Evolutionary conservation across 2,888 invertebrate species (phyloP), one percentile per base, ranked within the genome.

Genomic region (Philaethria dido): DNA sequence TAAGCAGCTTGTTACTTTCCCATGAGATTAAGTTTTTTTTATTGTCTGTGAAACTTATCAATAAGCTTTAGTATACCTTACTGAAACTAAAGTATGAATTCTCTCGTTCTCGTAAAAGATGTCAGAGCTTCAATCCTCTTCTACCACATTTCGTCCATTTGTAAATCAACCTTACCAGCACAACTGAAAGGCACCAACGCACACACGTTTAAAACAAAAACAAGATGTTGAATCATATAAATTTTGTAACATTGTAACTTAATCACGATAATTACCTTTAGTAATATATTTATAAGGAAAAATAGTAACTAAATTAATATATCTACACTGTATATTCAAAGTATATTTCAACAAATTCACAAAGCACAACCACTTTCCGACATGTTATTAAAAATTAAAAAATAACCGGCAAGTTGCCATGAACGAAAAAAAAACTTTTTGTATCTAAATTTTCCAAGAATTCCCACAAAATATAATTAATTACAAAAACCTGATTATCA

Each of bases 101-200:
- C 74, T 75, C 69, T 70, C 69, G 73, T 74, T 72, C 74, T 75
- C 74, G 75, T 72, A 63, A 69, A 60, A 69, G 75, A 72, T 76
- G 74, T 79, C 73, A 75, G 71, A 77, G 72, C 76, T 84, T 81
- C 77, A 77, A 79, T 80, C 74, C 76, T 81, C 84, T 80, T 80
- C 80, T 88, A 88, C 80, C 85, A 89, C 87, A 88, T 88, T 86
- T 87, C 84, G 79, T 80, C 80, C 78, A 86, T 83, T 84, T 81
- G 85, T 84, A 80, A 80, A 82, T 84, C 85, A 84, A 82, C 81
- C 83, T 84, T 85, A 88, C 87, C 80, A 88, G 86, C 85, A 89
- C 88, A 90, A 85, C 80, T 83, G 82, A 84, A 85, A 85, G 80
- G 81, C 75, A 82, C 66, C 75, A 79, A 82, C 82, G 78, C 85